Evolutionary conservation across 2,888 invertebrate genomes (phyloP), one percentile per base, ranked within the genome.

Genomic region (Hydriomena furcata): DNA sequence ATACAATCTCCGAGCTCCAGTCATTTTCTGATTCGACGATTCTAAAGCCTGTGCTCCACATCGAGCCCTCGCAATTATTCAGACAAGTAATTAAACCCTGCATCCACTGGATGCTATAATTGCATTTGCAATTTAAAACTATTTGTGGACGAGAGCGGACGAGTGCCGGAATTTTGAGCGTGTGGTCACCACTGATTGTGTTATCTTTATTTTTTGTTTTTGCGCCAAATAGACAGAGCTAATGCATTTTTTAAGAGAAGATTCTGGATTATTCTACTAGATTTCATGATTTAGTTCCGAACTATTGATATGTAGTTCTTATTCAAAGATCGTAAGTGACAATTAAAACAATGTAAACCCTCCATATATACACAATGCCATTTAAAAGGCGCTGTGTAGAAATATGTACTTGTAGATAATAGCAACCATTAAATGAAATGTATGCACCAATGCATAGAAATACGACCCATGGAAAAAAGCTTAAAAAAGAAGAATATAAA

Each of bases 71-170:
- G 45, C 63, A 65, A 69, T 72, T 73, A 70, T 68, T 64, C 74
- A 65, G 56, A 64, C 51, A 54, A 60, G 65, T 66, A 71, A 72
- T 74, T 73, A 73, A 72, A 70, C 64, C 65, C 65, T 55, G 69
- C 61, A 59, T 57, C 56, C 67, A 68, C 68, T 60, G 58, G 52
- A 55, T 25, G 48, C 42, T 55, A 65, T 71, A 71, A 73, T 74
- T 72, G 68, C 71, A 75, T 76, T 74, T 70, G 72, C 73, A 75
- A 76, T 75, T 70, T 75, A 72, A 75, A 76, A 70, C 68, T 67
- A 73, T 72, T 67, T 67, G 68, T 48, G 60, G 63, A 58, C 52
- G 58, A 58, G 52, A 48, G 40, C 41, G 52, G 52, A 53, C 57
- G 58, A 41, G 45, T 35, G 45, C 12, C 28, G 34, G 47, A 35